A percentile compares a stretch with the other conserved stretches of the same genome.
phyloP scores from a whole-genome alignment of 1,140 invertebrate species.

The Ceratosolen fusciceps region DNA sequence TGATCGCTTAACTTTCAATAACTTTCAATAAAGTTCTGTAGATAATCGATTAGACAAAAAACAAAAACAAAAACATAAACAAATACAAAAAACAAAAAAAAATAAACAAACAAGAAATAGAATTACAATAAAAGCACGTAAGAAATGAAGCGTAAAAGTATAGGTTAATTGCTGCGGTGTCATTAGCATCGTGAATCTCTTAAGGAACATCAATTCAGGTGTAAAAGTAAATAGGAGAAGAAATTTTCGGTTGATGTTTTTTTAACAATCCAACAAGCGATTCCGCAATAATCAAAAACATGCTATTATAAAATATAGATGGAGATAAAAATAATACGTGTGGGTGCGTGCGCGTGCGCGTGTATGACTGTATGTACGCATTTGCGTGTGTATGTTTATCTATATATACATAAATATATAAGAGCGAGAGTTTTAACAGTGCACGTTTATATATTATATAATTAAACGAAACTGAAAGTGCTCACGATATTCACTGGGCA shows the following conservation, averaged over 20 bases:
- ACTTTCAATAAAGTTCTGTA: not conserved
- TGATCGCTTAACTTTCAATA: conserved; percentile 46
- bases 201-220: not conserved
- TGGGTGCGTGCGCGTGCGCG: not conserved
- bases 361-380: not conserved
- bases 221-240: not conserved
- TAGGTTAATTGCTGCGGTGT: not conserved
- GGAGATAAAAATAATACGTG: not conserved
- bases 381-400: conserved; percentile 10
- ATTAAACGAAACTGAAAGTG: not conserved
- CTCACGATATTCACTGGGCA: not conserved
- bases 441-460: not conserved
- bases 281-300: not conserved
- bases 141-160: not conserved
- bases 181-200: not conserved
- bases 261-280: not conserved
- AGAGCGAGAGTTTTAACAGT: not conserved
- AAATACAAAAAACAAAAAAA: not conserved
- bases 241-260: not conserved
- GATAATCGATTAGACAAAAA: not conserved
- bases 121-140: no score
- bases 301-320: not conserved
- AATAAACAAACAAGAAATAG: no score
- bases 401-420: no score
- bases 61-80: not conserved